Base-by-base conservation (phyloP, 2,113 vertebrate genomes). In the Redunca redunca region DNA sequence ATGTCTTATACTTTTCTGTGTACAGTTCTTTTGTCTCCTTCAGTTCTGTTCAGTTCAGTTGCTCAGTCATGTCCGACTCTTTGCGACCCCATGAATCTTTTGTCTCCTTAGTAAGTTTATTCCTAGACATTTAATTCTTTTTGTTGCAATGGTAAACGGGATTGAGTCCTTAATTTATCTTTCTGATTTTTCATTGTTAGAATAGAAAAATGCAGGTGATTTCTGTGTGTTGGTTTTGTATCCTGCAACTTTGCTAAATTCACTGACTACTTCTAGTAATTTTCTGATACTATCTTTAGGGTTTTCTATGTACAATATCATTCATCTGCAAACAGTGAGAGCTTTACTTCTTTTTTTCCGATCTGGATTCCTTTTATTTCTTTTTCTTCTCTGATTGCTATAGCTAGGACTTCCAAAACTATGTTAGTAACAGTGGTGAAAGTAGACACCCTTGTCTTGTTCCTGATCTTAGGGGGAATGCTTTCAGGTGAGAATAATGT, bases 21-120 rank as follows among this genome's bases (percentile, higher is more conserved):
- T 71, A 36, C 19, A 23, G 64, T 71, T 21, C 17, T 21, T 36
- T n/a, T 71, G 64, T 36, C n/a, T 71, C n/a, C n/a, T 36, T 71
- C 19, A 19, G 55, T 57, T 57, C 55, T 3, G 1, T 57, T 57
- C 55, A 57, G 55, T 25, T 57, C 55, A 57, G 55, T 25, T 1
- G 0, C 23, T 57, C 6, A 57, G 55, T 57, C 1, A 3, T 57
- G 23, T 57, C 21, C 1, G 0, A 57, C 55, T 57, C 55, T 25
- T 57, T 57, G 55, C 1, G 8, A 57, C 55, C 21, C 55, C 55
- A 25, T 57, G 55, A 57, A 57, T 21, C 64, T 71, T 67, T 71
- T 36, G 64, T 23, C n/a, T 71, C 64, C n/a, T 36, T 71, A 19
- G 64, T 71, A 71, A 36, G 9, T 36, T 71, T 71, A 71, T 71